Percentiles rank a stretch among this genome's conserved stretches.
phyloP scores from a whole-genome alignment of 2,888 invertebrate species.

The Pachycephus smyrnensis region DNA sequence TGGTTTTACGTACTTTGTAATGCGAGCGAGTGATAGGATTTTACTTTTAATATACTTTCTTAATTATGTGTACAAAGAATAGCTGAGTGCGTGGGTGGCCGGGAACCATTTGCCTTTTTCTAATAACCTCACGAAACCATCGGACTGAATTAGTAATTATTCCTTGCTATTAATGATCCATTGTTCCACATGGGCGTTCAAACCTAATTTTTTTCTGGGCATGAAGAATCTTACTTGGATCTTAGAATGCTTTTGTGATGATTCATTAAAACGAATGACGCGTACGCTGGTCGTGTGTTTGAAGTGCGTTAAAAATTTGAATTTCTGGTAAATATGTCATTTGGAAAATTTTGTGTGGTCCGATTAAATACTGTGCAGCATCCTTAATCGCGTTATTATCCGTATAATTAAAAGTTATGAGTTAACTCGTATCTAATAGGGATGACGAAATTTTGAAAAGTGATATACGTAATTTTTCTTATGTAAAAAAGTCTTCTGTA shows the following conservation, averaged over 20 bases:
- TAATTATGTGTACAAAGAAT: not conserved
- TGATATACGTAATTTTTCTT: not conserved
- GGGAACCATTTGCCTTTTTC: not conserved
- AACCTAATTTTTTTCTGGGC: not conserved
- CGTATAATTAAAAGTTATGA: not conserved
- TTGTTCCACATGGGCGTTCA: constrained; percentile 2
- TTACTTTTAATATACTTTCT: not conserved
- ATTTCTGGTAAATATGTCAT: not conserved
- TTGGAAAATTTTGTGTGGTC: not conserved
- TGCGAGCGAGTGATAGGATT: not conserved
- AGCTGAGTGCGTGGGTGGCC: not conserved
- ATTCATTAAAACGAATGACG: not conserved
- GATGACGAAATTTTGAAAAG: not conserved
- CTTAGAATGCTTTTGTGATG: not conserved
- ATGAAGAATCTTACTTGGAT: not conserved
- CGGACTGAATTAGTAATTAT: not conserved
- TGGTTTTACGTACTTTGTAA: not conserved
- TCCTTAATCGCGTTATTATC: not conserved
- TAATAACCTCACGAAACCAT: not conserved
- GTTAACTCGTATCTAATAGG: not conserved
- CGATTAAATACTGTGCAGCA: not conserved
- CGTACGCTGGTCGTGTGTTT: not conserved
- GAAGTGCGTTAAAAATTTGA: not conserved
- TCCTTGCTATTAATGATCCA: constrained; percentile 3
- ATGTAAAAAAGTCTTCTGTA: not conserved